These are phyloP conservation scores for Trichogramma evanescens DNA, from an alignment of 2,888 invertebrate species.

Conservation along the genomic window DNA sequence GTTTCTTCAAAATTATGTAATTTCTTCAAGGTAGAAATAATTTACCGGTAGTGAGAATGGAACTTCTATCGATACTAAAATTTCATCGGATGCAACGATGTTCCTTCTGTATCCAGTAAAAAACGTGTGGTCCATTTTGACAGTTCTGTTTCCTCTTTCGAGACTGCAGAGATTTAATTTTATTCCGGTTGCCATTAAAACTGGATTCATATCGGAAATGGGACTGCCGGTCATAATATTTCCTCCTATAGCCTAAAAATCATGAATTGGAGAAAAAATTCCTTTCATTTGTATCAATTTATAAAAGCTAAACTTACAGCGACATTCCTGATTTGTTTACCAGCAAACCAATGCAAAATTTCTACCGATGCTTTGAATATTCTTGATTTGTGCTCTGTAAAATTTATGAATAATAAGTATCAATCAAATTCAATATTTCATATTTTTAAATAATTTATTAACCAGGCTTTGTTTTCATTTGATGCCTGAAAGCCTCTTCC, in stretches of 20 bases:
- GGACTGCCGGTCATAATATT: slow-evolving; percentile 94
- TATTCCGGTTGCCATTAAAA: slow-evolving; percentile 73
- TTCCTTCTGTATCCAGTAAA: slow-evolving; percentile 84
- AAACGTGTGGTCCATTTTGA: slow-evolving; percentile 70
- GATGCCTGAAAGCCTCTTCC: slow-evolving; percentile 57
- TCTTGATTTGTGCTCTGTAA: slow-evolving; percentile 55
- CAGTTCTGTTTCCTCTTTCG: slow-evolving; percentile 51
- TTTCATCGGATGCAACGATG: slow-evolving; percentile 64
- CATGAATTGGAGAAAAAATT: neutral
- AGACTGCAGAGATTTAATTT: slow-evolving; percentile 59
- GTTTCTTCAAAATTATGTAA: neutral
- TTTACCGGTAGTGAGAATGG: slow-evolving; percentile 56
- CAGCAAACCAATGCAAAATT: slow-evolving; percentile 93
- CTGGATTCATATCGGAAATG: slow-evolving; percentile 91
- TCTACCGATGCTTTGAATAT: slow-evolving; percentile 64
- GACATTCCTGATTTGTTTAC: slow-evolving; percentile 89
- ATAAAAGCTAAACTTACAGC: slow-evolving; percentile 52
- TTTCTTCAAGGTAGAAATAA: slow-evolving; percentile 8
- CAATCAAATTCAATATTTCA: neutral
- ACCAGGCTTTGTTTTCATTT: slow-evolving; percentile 52
- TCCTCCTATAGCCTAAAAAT: slow-evolving; percentile 68
- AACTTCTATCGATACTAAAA: slow-evolving; percentile 72
- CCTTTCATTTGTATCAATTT: too few species aligned
- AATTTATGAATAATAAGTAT: neutral
- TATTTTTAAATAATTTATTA: slow-evolving; percentile 4